These are phyloP conservation scores for Gallinago undulata DNA, from an alignment of 2,113 vertebrate species.

Conservation along the genomic window DNA sequence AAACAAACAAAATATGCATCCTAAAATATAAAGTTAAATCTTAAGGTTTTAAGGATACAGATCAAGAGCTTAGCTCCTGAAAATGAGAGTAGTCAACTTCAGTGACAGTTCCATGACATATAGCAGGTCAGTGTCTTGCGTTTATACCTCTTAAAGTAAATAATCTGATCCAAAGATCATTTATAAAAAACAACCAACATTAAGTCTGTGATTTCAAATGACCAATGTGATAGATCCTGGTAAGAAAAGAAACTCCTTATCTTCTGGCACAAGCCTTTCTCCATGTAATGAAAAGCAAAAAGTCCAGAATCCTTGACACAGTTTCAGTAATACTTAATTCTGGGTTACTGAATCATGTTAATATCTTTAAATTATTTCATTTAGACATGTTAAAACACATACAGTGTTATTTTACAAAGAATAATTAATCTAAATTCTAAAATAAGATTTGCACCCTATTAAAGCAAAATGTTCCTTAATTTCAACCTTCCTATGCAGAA, in stretches of 20 bases:
- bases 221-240: background rate
- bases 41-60: background rate
- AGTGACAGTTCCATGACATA: background rate
- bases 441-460: background rate
- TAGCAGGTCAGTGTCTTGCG: background rate
- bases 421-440: background rate
- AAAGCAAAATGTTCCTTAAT: background rate
- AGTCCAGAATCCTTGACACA: background rate
- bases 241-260: background rate
- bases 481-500: background rate
- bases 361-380: background rate
- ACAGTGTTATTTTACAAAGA: background rate
- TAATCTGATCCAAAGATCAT: background rate
- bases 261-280: background rate
- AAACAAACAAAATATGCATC: background rate
- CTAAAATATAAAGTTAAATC: background rate
- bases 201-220: background rate
- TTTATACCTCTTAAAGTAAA: background rate
- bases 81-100: background rate
- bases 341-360: background rate
- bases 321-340: background rate
- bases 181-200: background rate
- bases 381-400: background rate
- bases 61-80: background rate
- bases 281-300: background rate